Base-by-base conservation (phyloP, 2,888 invertebrate species). In the Sinohyriopsis cumingii region DNA sequence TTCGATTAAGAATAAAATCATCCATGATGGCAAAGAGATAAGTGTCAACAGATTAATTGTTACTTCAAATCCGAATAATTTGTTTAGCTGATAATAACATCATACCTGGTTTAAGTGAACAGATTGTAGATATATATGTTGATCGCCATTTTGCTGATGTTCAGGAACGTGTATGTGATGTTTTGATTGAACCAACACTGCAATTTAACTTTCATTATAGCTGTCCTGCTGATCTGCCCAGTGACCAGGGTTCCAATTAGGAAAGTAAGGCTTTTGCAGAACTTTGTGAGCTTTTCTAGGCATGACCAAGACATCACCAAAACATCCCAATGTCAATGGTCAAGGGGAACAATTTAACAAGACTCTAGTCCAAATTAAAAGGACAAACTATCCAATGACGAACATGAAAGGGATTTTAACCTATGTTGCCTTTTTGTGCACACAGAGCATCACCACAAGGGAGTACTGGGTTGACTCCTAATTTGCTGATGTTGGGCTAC, bases 351-450 rank as follows among this genome's bases (percentile, higher is more conserved):
- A 72, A 45, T 72, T 73, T 53, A 80, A 76, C 22, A 68, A 63
- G 12, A 73, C 74, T 19, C 61, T 74, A 18, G 56, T 70, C 18
- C 66, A 63, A 19, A 78, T 75, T 73, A 67, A 74, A 24, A 67
- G 67, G 53, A 56, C 76, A 18, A 76, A 54, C 55, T 80, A 9
- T 68, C 64, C 53, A 59, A 63, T 25, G 72, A 73, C 33, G 69
- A 79, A 60, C 68, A 64, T 45, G 66, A 78, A 28, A 78, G 76
- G 76, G 76, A 79, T 57, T 22, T 71, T 24, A 65, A 78, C 53
- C 55, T 80, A 59, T 71, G 71, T 7, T 76, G 71, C 57, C 33
- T 76, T 60, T 74, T 73, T 19, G 67, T 20, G 75, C 76, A 24
- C 76, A 76, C 28, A 57, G 76, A 57, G 55, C 73, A 15, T 67